Evolutionary conservation across 2,888 invertebrate genomes (phyloP).

Genomic region (Apotomis turbidana): DNA sequence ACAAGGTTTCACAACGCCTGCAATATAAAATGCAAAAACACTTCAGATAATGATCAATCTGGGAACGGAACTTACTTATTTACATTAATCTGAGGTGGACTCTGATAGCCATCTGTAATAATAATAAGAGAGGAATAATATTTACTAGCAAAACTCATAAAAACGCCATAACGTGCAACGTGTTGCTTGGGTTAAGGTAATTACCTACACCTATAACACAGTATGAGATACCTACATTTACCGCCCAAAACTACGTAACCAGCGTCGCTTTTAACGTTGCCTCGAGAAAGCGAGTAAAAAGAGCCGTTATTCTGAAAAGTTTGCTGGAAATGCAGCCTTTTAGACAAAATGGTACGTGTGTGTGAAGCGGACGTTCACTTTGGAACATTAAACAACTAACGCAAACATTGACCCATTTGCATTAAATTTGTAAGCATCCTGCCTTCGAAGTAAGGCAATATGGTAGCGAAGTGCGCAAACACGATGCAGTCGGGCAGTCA

Average conservation of each 20-base stretch:
- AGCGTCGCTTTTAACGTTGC: slow-evolving; percentile 14
- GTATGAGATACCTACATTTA: slow-evolving; percentile 11
- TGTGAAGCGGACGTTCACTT: slow-evolving; percentile 49
- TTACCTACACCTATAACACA: slow-evolving; percentile 25
- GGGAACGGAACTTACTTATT: not conserved
- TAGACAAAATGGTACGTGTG: slow-evolving; percentile 56
- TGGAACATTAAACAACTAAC: slow-evolving; percentile 51
- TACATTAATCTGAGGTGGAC: not conserved
- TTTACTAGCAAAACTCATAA: slow-evolving; percentile 30
- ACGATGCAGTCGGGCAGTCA: slow-evolving; percentile 13
- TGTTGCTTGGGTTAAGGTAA: slow-evolving; percentile 32
- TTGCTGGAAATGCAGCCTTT: slow-evolving; percentile 53
- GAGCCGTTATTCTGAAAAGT: slow-evolving; percentile 54
- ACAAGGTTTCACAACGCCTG: slow-evolving; percentile 18
- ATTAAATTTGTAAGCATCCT: slow-evolving; percentile 39
- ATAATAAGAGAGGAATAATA: slow-evolving; percentile 20
- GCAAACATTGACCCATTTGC: slow-evolving; percentile 53
- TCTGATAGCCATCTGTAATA: slow-evolving; percentile 1
- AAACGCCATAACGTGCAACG: slow-evolving; percentile 32
- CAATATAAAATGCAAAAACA: too few relatives aligned
- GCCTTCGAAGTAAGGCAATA: slow-evolving; percentile 18
- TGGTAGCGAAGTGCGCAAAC: slow-evolving; percentile 22
- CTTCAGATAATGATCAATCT: not conserved
- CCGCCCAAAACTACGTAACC: slow-evolving; percentile 24
- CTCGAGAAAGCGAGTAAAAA: slow-evolving; percentile 39